Evolutionary conservation across 2,888 invertebrate species (phyloP), one percentile per base, ranked within the genome.

Genomic region (Falcaria lacertinaria): DNA sequence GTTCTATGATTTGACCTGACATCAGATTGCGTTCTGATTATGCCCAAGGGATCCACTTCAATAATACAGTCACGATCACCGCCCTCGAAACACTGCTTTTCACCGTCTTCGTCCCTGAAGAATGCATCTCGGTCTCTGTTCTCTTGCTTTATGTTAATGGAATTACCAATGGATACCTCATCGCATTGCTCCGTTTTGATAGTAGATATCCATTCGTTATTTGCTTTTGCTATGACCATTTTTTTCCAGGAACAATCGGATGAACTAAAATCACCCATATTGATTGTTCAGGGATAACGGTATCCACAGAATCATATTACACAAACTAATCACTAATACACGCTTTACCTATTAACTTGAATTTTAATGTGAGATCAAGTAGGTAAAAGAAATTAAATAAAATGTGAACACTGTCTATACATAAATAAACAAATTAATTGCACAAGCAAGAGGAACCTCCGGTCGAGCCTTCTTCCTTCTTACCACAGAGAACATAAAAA

Each of bases 291-390:
- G 57, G 43, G 88, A 88, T 59, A 80, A 66, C 44, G 72, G 56
- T 74, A 88, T 88, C 88, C 87, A 86, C 61, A 88, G 77, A 73
- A 88, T 69, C 88, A 88, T 88, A 80, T 66, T 83, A 70, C 53
- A 62, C 47, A 37, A 15, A 37, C 37, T 14, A 37, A 22, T 22
- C 15, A 37, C 37, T 22, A 8, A 41, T 14, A 40, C 35, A 50
- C 45, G n/a, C n/a, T n/a, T n/a, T n/a, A n/a, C n/a, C n/a, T n/a
- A n/a, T n/a, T n/a, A n/a, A n/a, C n/a, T n/a, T n/a, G n/a, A n/a
- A n/a, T n/a, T n/a, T n/a, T n/a, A n/a, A n/a, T n/a, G n/a, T n/a
- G n/a, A 33, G 41, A 41, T 44, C 19, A 0, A 19, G 6, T 13
- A 13, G n/a, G 33, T 2, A 13, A 13, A n/a, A n/a, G n/a, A n/a